Conservation (phyloP, 2,888 invertebrate species). For the Cistogaster globosa region DNA sequence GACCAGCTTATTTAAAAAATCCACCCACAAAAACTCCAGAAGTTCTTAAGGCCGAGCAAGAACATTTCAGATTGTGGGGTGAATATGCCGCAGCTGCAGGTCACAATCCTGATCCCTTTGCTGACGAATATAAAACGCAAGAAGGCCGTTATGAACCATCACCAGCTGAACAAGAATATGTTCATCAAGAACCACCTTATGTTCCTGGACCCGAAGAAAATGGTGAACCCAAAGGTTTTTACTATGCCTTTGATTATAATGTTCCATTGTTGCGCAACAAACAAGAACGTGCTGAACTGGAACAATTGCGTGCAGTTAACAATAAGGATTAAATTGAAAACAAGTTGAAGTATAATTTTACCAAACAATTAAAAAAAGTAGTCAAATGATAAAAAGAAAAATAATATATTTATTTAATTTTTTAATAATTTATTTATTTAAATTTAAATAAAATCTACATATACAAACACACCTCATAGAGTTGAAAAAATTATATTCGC, state of each 20-base stretch:
- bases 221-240: slow-evolving; percentile 88
- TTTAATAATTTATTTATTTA: no score
- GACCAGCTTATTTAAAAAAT: slow-evolving; percentile 86
- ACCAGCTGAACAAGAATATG: slow-evolving; percentile 78
- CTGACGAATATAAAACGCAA: slow-evolving; percentile 79
- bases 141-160: slow-evolving; percentile 78
- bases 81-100: slow-evolving; percentile 86
- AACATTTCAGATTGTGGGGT: slow-evolving; percentile 88
- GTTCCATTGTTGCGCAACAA: slow-evolving; percentile 84
- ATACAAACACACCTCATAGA: no score
- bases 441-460: no score
- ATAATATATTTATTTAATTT: slow-evolving; percentile 55
- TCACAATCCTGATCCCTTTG: slow-evolving; percentile 83
- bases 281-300: slow-evolving; percentile 80
- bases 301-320: slow-evolving; percentile 78
- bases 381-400: slow-evolving; percentile 44
- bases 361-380: neutral
- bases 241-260: slow-evolving; percentile 88
- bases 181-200: slow-evolving; percentile 80
- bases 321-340: slow-evolving; percentile 76
- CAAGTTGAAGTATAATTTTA: neutral
- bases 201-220: slow-evolving; percentile 83
- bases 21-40: slow-evolving; percentile 88
- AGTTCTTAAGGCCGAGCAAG: slow-evolving; percentile 87
- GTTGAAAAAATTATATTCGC: no score